Percentiles rank a stretch among this genome's conserved stretches.
These are phyloP conservation scores for Lucifuga dentata DNA, from an alignment of 2,113 vertebrate species.

Conservation along the genomic window DNA sequence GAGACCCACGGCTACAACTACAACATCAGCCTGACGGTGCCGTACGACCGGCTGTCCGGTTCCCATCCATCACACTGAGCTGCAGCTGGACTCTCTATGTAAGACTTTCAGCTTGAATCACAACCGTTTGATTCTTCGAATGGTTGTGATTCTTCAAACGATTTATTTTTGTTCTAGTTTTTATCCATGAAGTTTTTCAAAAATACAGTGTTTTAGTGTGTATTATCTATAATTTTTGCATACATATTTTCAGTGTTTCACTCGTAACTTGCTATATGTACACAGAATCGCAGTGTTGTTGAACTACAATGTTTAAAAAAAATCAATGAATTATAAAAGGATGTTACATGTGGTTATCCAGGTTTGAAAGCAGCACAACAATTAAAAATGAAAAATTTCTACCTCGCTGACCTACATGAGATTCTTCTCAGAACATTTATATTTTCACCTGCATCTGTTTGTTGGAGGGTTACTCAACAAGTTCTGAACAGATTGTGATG, in stretches of 20 bases:
- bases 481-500: no score
- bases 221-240: not conserved
- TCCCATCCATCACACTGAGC: conserved; percentile 53
- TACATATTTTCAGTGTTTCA: not conserved
- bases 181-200: conserved; percentile 1
- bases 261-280: not conserved
- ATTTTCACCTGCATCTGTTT: no score
- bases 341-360: not conserved
- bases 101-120: not conserved
- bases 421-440: not conserved
- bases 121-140: conserved; percentile 35
- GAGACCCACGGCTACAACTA: conserved; percentile 86
- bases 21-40: conserved; percentile 89
- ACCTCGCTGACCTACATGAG: not conserved
- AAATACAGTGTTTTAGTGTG: not conserved
- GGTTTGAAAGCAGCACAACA: conserved; percentile 2
- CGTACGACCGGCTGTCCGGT: conserved; percentile 82
- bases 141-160: conserved; percentile 5
- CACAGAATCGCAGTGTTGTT: not conserved
- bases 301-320: not conserved
- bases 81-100: not conserved
- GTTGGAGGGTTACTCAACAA: no score
- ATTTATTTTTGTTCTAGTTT: not conserved
- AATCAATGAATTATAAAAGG: not conserved
- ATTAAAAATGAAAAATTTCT: conserved; percentile 26